Percentiles rank a stretch among this genome's conserved stretches.
Evolutionary conservation across 2,797 vertebrate species (phyloP).

Genomic region (Tokudaia muenninki): DNA sequence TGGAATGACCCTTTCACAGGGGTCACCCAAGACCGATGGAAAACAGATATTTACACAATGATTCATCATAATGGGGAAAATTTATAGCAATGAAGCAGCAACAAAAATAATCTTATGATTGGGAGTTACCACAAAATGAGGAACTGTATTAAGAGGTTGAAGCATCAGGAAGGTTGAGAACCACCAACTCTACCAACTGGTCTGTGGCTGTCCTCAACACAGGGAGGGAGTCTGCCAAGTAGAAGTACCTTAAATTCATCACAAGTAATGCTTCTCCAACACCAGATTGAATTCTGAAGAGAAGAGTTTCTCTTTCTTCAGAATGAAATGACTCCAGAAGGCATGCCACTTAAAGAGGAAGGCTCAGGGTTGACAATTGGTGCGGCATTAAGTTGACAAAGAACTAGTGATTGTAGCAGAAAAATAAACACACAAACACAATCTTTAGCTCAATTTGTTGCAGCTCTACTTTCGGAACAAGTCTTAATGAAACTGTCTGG

Average conservation of each 20-base stretch:
- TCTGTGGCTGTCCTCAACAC: neutral
- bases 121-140: neutral
- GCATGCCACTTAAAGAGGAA: neutral
- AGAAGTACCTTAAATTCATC: neutral
- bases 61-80: neutral
- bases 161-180: neutral
- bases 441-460: constrained; percentile 29
- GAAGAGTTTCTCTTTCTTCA: constrained; percentile 59
- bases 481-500: constrained; percentile 72
- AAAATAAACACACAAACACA: constrained; percentile 55
- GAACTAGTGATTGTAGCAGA: constrained; percentile 57
- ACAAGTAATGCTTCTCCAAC: neutral
- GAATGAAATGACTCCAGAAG: constrained; percentile 67
- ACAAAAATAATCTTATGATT: neutral
- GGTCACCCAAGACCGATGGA: neutral
- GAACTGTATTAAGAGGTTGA: neutral
- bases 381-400: constrained; percentile 60
- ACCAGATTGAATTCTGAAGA: constrained; percentile 63
- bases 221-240: neutral
- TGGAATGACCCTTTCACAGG: neutral
- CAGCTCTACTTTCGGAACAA: neutral
- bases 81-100: neutral
- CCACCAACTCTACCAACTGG: neutral
- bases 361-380: neutral
- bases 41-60: neutral